Base-by-base conservation (phyloP, 2,113 vertebrate species). In the Gnathonemus longibarbis region DNA sequence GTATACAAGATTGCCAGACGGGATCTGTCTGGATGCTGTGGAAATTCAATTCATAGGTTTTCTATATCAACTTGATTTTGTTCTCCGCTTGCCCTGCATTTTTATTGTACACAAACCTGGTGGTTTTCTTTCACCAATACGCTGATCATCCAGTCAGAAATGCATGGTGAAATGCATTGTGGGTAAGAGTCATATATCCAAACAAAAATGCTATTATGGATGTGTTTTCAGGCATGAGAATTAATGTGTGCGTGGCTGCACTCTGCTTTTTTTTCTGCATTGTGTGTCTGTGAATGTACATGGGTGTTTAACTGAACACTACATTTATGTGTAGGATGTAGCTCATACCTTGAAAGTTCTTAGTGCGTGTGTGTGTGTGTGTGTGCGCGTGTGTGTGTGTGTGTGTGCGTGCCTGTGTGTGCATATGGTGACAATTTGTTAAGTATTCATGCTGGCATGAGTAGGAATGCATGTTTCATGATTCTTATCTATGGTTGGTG, bases 41-140 rank as follows among this genome's bases (percentile, higher is more conserved):
- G 66, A 90, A 93, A 93, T 93, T 91, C 91, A 93, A 89, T 91
- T 93, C 87, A 85, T 90, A 27, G 9, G 50, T 66, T 10, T 49
- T 88, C 87, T 90, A 52, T 46, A 74, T 91, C 91, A 86, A 56
- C 92, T 90, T 89, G 85, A 90, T 90, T 88, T 90, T 91, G 92
- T 91, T 87, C 80, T 84, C 1, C n/a, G 31, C 89, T 88, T 24
- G 84, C 85, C 19, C 50, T 91, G 53, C 91, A 35, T 84, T 17
- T 45, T 89, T 89, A 80, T n/a, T 52, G 86, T 46, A n/a, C 39
- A 74, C 89, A 74, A 87, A 87, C 87, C 46, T 89, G 48, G 83
- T 89, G 90, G 89, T 49, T 35, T 89, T 58, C 24, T 50, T 46
- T 50, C 48, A 27, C 24, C 39, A 48, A 27, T 86, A n/a, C 5